Evolutionary conservation across 2,113 vertebrate species (phyloP), one percentile per base, ranked within the genome.

Genomic region (Pedetes capensis): DNA sequence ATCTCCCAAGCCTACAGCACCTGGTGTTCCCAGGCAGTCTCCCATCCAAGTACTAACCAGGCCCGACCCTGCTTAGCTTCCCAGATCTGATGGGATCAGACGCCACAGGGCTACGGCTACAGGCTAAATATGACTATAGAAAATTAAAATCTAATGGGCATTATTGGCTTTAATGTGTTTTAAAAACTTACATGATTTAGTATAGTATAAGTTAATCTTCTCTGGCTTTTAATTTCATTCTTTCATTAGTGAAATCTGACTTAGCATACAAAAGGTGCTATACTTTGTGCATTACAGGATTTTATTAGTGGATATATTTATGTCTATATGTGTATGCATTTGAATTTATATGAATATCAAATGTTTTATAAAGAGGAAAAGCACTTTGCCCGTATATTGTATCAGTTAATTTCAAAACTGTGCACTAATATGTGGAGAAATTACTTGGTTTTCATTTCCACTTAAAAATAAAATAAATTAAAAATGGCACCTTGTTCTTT

Each of bases 371-470:
- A 87, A 90, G 47, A 74, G 27, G 6, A 51, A 89, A 91, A 94
- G 5, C 32, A 92, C 17, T 84, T 96, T 86, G 51, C 10, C 61
- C 87, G 55, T 25, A 18, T 76, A 84, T 11, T 89, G 13, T 39
- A 86, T 82, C 37, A 68, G 63, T 78, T 82, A 71, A 89, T 87
- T 96, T 96, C n/a, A 68, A 72, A 86, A 69, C 37, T 53, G 9
- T n/a, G 6, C 25, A 87, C 34, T 49, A 39, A 71, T 72, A 14
- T 53, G 2, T 25, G 23, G 20, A 83, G 39, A 89, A 17, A 86
- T 66, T 82, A 72, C 0, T 2, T 74, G 29, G 39, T 2, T 85
- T 90, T 92, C 49, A 51, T 64, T 93, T 96, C 23, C 34, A 72
- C 39, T 89, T 85, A 75, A 63, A 92, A 74, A 59, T 68, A 63